Evolutionary conservation across 2,797 vertebrate species (phyloP), one percentile per base, ranked within the genome.

Genomic region (Glossophaga mutica): DNA sequence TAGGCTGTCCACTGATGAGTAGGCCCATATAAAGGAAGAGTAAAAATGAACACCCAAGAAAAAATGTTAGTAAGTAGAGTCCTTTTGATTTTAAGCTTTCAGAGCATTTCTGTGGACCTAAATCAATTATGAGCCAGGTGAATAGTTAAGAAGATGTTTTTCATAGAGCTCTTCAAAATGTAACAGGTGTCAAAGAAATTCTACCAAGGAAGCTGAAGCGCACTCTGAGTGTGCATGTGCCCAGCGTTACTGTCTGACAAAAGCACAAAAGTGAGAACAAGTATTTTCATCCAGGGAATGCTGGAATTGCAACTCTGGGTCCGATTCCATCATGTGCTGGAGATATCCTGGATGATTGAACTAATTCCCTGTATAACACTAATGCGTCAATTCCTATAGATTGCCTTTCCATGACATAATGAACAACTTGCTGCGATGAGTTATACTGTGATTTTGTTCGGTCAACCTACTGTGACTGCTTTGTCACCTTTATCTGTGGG

Each of bases 301-400:
- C 96, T 97, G 94, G 94, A 97, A 87, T 98, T 97, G 94, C 89
- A 97, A 87, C 96, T 97, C 91, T 48, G 96, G 89, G 96, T 97
- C 98, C 85, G 77, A 97, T 98, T 98, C 97, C 97, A 97, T 98
- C 83, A 0, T 97, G 92, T 97, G 90, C 96, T 97, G 97, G 97
- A 98, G 98, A 98, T 97, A 97, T 98, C 97, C 89, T 96, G 96
- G 96, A 96, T 97, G 95, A 98, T 98, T 98, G 97, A 97, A 98
- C 95, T 97, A 98, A 98, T 97, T 97, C 95, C 95, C 96, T 97
- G 82, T 97, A 96, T 98, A 98, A 98, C 85, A 65, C 15, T 16
- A 98, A 98, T 95, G 94, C 94, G 96, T 90, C 85, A 96, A 79
- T 95, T 87, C 87, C 87, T 97, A 91, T 86, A 94, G 95, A 97